These are phyloP conservation scores for Centropristis striata DNA, from an alignment of 2,113 vertebrate genomes.

Conservation along the genomic window DNA sequence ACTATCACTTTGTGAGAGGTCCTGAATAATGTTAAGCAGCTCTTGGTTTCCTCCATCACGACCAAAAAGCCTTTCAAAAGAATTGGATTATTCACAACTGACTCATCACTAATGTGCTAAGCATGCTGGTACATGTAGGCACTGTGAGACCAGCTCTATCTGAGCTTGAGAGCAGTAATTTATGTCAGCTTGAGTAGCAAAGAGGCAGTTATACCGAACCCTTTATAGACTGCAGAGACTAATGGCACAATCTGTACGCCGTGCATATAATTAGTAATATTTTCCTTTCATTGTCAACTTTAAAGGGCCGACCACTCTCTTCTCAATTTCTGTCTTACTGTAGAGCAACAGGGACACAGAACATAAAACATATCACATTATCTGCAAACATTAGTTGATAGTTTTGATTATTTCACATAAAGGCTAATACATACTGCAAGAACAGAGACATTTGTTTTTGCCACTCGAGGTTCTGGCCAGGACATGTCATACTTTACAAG, in stretches of 20 bases:
- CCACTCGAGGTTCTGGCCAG: too few species aligned
- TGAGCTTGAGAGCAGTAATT: constrained; percentile 17
- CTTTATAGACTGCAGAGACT: constrained; percentile 14
- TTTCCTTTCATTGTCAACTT: background rate
- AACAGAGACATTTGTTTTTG: too few species aligned
- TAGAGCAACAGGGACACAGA: background rate
- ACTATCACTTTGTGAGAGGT: background rate
- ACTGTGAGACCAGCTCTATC: constrained; percentile 19
- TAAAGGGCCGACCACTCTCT: background rate
- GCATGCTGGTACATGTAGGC: constrained; percentile 59
- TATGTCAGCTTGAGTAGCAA: background rate
- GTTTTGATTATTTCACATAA: constrained; percentile 2
- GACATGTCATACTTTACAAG: too few species aligned
- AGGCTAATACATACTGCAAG: too few species aligned
- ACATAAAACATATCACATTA: too few species aligned
- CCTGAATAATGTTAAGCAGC: background rate
- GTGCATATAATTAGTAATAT: constrained; percentile 3
- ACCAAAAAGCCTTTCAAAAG: background rate
- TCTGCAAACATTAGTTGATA: background rate
- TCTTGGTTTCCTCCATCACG: background rate
- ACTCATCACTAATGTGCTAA: constrained; percentile 39
- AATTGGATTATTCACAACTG: constrained; percentile 31
- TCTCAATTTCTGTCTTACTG: background rate
- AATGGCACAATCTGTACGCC: background rate
- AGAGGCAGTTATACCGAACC: background rate